These are phyloP conservation scores for Trichopoda pennipes DNA, from an alignment of 2,888 invertebrate genomes.

Conservation along the genomic window DNA sequence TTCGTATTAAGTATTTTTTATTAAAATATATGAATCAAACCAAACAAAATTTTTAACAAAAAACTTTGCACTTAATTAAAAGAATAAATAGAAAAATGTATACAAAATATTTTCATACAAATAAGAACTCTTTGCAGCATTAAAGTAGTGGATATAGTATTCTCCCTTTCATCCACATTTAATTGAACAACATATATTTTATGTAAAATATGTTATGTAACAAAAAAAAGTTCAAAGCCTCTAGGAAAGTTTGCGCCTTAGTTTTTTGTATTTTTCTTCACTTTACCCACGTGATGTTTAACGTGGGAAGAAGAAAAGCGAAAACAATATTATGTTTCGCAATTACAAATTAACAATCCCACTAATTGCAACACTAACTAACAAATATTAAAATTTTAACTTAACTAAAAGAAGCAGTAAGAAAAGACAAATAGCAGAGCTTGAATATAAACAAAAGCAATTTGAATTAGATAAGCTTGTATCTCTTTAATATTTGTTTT, in stretches of 20 bases:
- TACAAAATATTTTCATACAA: neutral
- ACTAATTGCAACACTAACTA: constrained; percentile 22
- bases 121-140: constrained; percentile 9
- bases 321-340: constrained; percentile 63
- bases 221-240: constrained; percentile 53
- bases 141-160: constrained; percentile 27
- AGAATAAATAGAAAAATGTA: neutral
- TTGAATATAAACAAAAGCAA: too few relatives aligned
- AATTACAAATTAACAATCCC: constrained; percentile 56
- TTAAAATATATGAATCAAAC: constrained; percentile 51
- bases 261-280: neutral
- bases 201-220: constrained; percentile 26
- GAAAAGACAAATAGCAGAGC: neutral
- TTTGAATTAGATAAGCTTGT: too few relatives aligned
- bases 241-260: constrained; percentile 60
- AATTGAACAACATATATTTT: constrained; percentile 33
- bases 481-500: too few relatives aligned
- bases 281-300: constrained; percentile 3
- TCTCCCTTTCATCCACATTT: constrained; percentile 15
- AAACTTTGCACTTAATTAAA: constrained; percentile 60
- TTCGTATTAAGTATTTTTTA: constrained; percentile 39
- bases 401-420: constrained; percentile 34
- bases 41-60: constrained; percentile 31
- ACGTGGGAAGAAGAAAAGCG: constrained; percentile 57
- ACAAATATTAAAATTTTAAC: constrained; percentile 53